Conservation (phyloP, 2,113 vertebrate species). For the Rhea americana region DNA sequence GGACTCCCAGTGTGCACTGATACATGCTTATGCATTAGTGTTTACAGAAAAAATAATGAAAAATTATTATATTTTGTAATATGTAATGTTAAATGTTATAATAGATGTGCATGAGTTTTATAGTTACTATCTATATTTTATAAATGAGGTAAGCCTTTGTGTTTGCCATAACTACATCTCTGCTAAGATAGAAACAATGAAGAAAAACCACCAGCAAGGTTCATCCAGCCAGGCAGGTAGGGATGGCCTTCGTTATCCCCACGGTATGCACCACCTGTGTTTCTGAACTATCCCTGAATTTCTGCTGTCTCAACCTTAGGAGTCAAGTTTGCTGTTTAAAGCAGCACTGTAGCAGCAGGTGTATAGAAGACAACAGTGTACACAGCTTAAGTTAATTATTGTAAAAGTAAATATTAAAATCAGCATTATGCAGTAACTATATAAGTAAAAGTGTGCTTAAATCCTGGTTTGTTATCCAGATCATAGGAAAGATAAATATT, state of each 20-base stretch:
- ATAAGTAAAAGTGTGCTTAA: not conserved
- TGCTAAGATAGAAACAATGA: not conserved
- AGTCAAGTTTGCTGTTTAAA: not conserved
- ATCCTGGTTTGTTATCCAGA: not conserved
- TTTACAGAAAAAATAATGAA: not conserved
- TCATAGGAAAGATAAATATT: not conserved
- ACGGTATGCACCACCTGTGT: not conserved
- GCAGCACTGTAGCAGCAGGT: not conserved
- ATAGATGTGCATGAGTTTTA: not conserved
- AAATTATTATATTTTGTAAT: not conserved
- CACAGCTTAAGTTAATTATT: not conserved
- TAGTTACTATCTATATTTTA: not conserved
- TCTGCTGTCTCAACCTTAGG: not conserved
- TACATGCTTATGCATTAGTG: not conserved
- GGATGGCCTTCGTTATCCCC: not conserved
- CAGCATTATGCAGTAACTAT: not conserved
- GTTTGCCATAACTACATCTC: fast-evolving
- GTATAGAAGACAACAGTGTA: not conserved
- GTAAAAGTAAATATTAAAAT: not conserved
- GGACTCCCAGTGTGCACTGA: not conserved
- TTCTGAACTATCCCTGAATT: not conserved
- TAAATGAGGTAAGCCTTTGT: not conserved
- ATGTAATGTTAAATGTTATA: not conserved
- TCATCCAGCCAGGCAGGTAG: not conserved
- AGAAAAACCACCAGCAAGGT: not conserved